These are phyloP conservation scores for Acrocyrtus sp. DNA, from an alignment of 2,888 invertebrate genomes.

Conservation along the genomic window DNA sequence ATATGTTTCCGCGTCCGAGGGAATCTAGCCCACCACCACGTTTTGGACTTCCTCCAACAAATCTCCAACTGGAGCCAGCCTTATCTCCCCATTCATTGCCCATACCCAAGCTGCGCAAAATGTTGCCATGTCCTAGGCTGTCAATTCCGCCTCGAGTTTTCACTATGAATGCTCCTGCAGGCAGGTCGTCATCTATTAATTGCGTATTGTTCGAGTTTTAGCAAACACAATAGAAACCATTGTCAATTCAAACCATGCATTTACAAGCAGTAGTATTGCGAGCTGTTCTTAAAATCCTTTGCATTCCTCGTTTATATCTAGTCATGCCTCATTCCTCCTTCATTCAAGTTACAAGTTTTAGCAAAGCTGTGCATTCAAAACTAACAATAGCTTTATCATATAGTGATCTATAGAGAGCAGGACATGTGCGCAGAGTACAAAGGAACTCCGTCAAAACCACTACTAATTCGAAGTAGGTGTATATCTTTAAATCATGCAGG, in stretches of 20 bases:
- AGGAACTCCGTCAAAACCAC: no score
- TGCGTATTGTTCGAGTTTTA: neutral
- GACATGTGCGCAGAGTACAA: no score
- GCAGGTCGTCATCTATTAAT: conserved; percentile 38
- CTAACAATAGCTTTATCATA: no score
- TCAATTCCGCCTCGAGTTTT: conserved; percentile 65
- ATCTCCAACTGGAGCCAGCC: conserved; percentile 56
- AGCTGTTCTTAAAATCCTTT: no score
- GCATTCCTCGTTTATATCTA: no score
- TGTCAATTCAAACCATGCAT: neutral
- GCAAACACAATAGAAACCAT: neutral
- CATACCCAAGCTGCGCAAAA: conserved; percentile 57
- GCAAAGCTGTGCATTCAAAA: no score
- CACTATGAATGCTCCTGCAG: conserved; percentile 32
- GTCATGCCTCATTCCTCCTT: no score
- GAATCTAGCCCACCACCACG: conserved; percentile 67
- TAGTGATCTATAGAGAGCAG: no score
- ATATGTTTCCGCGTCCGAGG: conserved; percentile 69
- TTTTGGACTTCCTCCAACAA: conserved; percentile 48
- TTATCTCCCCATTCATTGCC: conserved; percentile 59
- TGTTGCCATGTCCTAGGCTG: conserved; percentile 69
- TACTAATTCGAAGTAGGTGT: no score
- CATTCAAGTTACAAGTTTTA: no score
- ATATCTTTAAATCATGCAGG: no score
- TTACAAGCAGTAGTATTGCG: no score